Percentiles rank a stretch among this genome's conserved stretches.
phyloP scores from a whole-genome alignment of 1,140 invertebrate genomes.

The Cardiocondyla obscurior region DNA sequence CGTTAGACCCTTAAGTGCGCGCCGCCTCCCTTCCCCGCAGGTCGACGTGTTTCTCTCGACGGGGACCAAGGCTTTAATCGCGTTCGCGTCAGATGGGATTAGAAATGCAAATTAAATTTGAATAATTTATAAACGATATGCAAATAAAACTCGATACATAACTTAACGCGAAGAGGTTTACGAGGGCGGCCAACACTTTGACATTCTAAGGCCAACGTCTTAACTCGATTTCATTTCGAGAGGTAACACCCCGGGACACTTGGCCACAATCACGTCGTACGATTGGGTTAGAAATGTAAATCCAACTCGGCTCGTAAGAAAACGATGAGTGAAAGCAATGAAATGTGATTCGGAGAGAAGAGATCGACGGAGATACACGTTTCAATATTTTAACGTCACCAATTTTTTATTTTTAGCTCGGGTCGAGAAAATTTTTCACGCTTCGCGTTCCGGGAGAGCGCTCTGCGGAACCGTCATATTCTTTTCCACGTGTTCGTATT shows the following conservation, averaged over 20 bases:
- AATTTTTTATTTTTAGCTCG: background rate
- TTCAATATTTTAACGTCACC: background rate
- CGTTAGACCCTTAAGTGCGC: background rate
- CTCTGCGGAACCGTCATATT: background rate
- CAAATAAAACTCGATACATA: conserved; percentile 23
- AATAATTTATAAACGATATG: conserved; percentile 25
- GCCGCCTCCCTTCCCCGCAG: too few species aligned
- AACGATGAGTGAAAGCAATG: background rate
- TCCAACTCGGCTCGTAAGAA: background rate
- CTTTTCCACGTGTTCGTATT: background rate
- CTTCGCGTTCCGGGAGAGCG: background rate
- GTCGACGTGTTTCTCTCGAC: background rate
- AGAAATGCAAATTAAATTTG: conserved; percentile 28
- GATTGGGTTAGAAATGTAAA: background rate
- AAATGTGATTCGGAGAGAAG: background rate
- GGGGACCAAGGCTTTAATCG: background rate
- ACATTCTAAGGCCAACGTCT: background rate
- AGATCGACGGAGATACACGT: background rate
- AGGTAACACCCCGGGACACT: background rate
- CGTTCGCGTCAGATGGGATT: conserved; percentile 8
- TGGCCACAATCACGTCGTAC: background rate
- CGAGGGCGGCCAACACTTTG: background rate
- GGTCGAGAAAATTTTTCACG: too few species aligned
- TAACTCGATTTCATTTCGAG: background rate
- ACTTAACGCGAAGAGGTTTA: background rate